phyloP scores from a whole-genome alignment of 2,797 vertebrate genomes.

The Arvicola amphibius region DNA sequence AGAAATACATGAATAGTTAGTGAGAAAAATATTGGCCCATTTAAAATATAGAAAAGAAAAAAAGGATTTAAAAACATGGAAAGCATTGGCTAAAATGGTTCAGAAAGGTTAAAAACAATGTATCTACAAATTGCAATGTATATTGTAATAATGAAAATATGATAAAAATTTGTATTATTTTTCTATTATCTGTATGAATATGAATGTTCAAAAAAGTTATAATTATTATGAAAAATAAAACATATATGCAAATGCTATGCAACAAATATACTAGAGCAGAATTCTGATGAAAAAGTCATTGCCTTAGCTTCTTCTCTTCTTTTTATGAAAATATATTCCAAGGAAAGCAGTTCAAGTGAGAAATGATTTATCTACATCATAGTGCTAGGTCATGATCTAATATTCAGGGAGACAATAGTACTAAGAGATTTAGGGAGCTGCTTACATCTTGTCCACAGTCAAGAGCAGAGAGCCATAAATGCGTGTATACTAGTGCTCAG shows the following conservation, averaged over 20 bases:
- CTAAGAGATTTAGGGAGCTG: not conserved
- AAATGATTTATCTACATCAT: too few species aligned
- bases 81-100: not conserved
- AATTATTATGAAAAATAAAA: slow-evolving; percentile 13
- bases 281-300: slow-evolving; percentile 13
- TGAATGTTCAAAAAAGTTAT: not conserved
- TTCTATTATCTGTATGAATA: not conserved
- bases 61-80: not conserved
- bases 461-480: not conserved
- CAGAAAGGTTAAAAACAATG: slow-evolving; percentile 5
- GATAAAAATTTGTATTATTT: not conserved
- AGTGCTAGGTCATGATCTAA: not conserved
- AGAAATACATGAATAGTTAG: not conserved
- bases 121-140: not conserved
- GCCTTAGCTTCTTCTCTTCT: not conserved
- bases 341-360: not conserved
- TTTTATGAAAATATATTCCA: not conserved
- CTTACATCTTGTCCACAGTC: not conserved
- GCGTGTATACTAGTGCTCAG: too few species aligned
- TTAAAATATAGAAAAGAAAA: not conserved
- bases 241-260: not conserved
- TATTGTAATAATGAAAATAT: not conserved
- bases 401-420: not conserved
- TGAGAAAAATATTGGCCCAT: not conserved
- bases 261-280: not conserved